These are phyloP conservation scores for Naso thynnoides DNA, from an alignment of 2,797 vertebrate species.

Conservation along the genomic window DNA sequence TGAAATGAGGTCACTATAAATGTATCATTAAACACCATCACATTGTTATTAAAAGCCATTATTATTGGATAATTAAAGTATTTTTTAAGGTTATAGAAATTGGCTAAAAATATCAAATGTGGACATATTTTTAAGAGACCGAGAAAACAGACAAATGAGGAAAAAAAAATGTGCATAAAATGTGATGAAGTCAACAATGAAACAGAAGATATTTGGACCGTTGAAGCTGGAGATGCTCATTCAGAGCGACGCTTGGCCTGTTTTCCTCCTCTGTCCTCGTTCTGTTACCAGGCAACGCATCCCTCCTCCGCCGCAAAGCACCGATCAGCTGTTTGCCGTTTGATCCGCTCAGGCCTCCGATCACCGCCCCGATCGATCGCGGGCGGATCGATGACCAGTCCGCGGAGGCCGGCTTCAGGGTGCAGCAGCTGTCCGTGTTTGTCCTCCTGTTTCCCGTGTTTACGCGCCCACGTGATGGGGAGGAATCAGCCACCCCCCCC, in stretches of 20 bases:
- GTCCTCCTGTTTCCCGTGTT: conserved; percentile 19
- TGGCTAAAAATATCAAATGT: neutral
- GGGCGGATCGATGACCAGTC: neutral
- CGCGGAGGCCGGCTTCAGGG: neutral
- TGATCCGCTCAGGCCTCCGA: neutral
- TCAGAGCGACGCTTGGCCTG: conserved; percentile 43
- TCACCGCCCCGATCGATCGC: conserved; percentile 7
- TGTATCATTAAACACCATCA: neutral
- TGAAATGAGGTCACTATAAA: neutral
- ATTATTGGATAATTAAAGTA: neutral
- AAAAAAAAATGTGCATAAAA: neutral
- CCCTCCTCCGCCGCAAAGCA: conserved; percentile 23
- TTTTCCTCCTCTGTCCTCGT: conserved; percentile 36
- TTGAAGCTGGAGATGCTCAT: conserved; percentile 23
- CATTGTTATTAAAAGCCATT: rapidly evolving
- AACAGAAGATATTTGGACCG: neutral
- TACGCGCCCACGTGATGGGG: conserved; percentile 53
- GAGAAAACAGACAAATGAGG: neutral
- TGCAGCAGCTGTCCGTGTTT: conserved; percentile 3
- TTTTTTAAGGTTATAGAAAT: neutral
- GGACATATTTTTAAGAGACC: rapidly evolving
- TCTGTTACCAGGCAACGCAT: conserved; percentile 74
- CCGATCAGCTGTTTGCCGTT: neutral
- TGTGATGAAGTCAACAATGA: neutral
- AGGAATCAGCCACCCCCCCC: conserved; percentile 10